Evolutionary conservation across 1,140 invertebrate genomes (phyloP), one percentile per base, ranked within the genome.

Genomic region (Tetragonula clypearis): DNA sequence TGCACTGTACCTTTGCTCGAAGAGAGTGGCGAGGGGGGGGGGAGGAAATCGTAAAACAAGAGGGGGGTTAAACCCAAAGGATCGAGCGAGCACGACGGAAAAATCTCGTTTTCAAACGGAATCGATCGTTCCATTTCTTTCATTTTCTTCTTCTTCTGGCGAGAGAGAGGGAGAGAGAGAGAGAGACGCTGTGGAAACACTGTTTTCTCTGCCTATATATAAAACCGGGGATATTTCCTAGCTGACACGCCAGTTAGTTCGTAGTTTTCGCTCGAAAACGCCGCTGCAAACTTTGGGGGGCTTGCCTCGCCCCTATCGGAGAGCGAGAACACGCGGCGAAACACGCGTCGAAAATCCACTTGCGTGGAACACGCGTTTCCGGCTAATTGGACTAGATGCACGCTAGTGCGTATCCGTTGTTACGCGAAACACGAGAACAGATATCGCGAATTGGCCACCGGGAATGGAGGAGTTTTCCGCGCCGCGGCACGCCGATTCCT

Each of bases 221-320:
- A 78, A 77, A 73, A 41, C 53, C 41, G 53, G 79, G 79, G 82
- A 87, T 87, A 87, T 87, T 87, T 78, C 49, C 60, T 60, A 60
- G 21, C 65, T 58, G 76, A 80, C 35, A 35, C 84, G 66, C 82
- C 41, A 68, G 75, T 76, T 86, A 84, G 78, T 82, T 87, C 79
- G 49, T 71, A 26, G 85, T 68, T 60, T 53, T 68, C 60, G 17
- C 62, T 62, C 56, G 77, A 35, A 35, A 68, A 56, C 60, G n/a
- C 53, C 53, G 26, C 30, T 30, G 30, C 58, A 41, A 82, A 82
- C 79, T 87, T 72, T 66, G 30, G 1, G 30, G 1, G 72, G 11
- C 75, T 8, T 49, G 41, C 41, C 41, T 49, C 41, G 41, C 41
- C 65, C 71, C 71, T 30, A 1, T 30, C 30, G 30, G 30, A 30